Conservation (phyloP, 2,797 vertebrate species). For the Halcyon badia region DNA sequence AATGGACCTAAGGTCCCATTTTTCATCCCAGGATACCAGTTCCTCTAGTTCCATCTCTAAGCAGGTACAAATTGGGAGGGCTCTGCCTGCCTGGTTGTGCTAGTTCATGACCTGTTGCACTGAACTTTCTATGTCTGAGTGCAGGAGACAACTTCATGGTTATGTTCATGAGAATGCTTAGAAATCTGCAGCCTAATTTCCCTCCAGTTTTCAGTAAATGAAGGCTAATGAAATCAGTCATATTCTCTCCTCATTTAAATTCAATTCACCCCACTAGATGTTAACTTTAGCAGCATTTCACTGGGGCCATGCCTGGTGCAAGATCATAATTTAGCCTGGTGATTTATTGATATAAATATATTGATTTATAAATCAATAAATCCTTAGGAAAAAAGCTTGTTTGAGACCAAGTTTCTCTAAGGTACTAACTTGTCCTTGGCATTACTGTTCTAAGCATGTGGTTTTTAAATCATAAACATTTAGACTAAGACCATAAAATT, state of each 20-base stretch:
- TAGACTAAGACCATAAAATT: background rate
- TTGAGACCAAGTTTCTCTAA: background rate
- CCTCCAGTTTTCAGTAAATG: background rate
- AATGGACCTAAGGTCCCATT: background rate
- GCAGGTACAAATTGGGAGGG: accelerated
- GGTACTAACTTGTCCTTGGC: background rate
- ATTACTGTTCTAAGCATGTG: background rate
- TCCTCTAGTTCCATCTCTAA: background rate
- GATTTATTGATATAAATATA: too few species aligned
- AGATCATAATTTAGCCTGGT: background rate
- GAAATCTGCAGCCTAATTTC: background rate
- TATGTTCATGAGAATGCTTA: background rate
- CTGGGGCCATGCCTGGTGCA: background rate
- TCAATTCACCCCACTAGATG: background rate
- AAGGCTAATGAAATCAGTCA: background rate
- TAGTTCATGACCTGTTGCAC: background rate
- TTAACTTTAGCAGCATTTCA: background rate
- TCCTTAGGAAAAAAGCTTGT: background rate
- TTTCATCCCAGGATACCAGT: background rate
- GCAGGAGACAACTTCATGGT: background rate
- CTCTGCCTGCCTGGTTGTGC: background rate
- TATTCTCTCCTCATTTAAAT: background rate
- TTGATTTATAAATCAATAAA: background rate
- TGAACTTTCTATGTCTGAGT: background rate
- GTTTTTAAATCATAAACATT: background rate